A percentile compares a stretch with the other conserved stretches of the same genome.
These are phyloP conservation scores for Aphaenogaster ashmeadi DNA, from an alignment of 1,140 invertebrate genomes.

Conservation along the genomic window DNA sequence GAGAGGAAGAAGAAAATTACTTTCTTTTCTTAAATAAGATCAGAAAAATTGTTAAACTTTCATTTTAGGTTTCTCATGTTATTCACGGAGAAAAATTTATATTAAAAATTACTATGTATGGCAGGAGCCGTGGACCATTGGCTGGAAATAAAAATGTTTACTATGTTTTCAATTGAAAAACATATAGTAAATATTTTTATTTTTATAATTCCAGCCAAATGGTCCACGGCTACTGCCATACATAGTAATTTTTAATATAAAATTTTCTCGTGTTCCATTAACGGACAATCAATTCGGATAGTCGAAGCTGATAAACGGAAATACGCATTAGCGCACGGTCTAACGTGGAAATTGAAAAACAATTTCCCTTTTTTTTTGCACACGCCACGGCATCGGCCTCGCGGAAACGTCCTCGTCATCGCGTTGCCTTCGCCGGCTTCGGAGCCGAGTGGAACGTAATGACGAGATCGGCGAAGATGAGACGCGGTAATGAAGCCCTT, in stretches of 20 bases:
- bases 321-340: background rate
- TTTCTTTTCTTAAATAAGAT: background rate
- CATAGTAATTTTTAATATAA: too few species aligned
- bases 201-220: too few species aligned
- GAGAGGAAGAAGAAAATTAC: background rate
- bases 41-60: background rate
- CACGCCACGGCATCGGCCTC: background rate
- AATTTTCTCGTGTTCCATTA: background rate
- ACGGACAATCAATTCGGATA: background rate
- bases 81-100: too few species aligned
- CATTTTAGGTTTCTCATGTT: background rate
- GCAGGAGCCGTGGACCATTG: too few species aligned
- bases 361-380: slow-evolving; percentile 21
- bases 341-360: slow-evolving; percentile 35
- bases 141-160: too few species aligned
- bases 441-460: slow-evolving; percentile 32
- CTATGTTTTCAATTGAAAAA: too few species aligned
- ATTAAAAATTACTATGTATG: too few species aligned
- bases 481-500: slow-evolving; percentile 50
- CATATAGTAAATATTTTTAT: too few species aligned
- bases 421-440: background rate
- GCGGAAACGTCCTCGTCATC: slow-evolving; percentile 41
- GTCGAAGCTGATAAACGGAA: background rate
- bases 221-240: too few species aligned
- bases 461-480: slow-evolving; percentile 46